A percentile compares a stretch with the other conserved stretches of the same genome.
Conservation (phyloP, 2,797 vertebrate species). For the Thunnus albacares region DNA sequence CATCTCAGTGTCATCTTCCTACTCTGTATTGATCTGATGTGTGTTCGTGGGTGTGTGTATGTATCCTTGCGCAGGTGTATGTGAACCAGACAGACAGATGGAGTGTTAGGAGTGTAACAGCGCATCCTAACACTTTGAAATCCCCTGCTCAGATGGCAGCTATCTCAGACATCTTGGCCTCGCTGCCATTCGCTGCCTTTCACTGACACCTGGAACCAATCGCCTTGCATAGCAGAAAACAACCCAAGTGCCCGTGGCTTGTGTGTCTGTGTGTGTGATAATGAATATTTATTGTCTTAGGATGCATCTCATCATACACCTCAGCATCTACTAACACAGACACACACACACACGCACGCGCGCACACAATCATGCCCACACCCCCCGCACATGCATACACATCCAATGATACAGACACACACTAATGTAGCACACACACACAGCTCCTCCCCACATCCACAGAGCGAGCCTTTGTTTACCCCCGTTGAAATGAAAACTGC, state of each 20-base stretch:
- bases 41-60: conserved; percentile 33
- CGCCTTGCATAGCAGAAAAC: conserved; percentile 46
- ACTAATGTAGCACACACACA: conserved; percentile 23
- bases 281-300: conserved; percentile 67
- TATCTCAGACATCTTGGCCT: conserved; percentile 76
- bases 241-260: conserved; percentile 45
- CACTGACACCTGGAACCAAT: conserved; percentile 72
- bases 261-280: conserved; percentile 36
- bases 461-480: conserved; percentile 75
- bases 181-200: conserved; percentile 67
- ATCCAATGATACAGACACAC: conserved; percentile 22
- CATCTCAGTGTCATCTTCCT: conserved; percentile 77
- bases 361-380: conserved; percentile 27
- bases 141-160: conserved; percentile 80
- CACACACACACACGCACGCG: conserved; percentile 11
- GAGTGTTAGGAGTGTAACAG: conserved; percentile 76
- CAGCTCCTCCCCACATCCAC: conserved; percentile 57
- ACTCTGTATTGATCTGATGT: conserved; percentile 81
- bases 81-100: conserved; percentile 56
- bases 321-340: conserved; percentile 54
- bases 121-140: conserved; percentile 80
- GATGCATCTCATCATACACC: conserved; percentile 67
- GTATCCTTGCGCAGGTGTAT: conserved; percentile 44
- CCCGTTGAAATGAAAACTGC: conserved; percentile 73
- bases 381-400: conserved; percentile 30